Percentiles rank a stretch among this genome's conserved stretches.
Conservation (phyloP, 1,140 invertebrate genomes). For the Cotesia chilonis region DNA sequence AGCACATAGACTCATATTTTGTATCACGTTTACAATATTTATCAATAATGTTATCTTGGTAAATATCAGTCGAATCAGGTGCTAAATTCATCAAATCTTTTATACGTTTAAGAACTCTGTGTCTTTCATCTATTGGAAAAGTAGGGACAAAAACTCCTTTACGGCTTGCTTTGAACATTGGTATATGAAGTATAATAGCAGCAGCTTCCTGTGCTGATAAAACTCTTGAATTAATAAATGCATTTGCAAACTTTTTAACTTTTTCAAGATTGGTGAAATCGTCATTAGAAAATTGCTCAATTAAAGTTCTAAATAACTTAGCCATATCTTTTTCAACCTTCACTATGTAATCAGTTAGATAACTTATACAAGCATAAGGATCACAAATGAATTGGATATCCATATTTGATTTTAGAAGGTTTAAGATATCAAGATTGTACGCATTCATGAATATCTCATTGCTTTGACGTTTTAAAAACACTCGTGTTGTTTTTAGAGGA, state of each 20-base stretch:
- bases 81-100: neutral
- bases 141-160: neutral
- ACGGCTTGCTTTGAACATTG: constrained; percentile 5
- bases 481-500: no score
- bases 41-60: constrained; percentile 6
- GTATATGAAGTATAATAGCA: neutral
- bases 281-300: neutral
- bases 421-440: neutral
- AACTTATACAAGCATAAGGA: neutral
- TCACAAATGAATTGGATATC: neutral
- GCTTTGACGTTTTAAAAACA: neutral
- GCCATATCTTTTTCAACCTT: neutral
- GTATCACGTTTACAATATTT: constrained; percentile 10
- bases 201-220: constrained; percentile 7
- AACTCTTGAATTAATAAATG: constrained; percentile 7
- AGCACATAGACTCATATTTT: constrained; percentile 4
- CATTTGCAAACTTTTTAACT: constrained; percentile 9
- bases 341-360: neutral
- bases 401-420: neutral
- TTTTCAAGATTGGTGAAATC: constrained; percentile 10
- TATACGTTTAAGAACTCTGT: neutral
- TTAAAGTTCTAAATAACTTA: neutral
- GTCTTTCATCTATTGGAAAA: neutral
- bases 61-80: constrained; percentile 16
- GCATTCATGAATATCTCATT: neutral